Percentiles rank a stretch among this genome's conserved stretches.
Evolutionary conservation across 2,888 invertebrate species (phyloP).

Genomic region (Hypselothyrea guttata): DNA sequence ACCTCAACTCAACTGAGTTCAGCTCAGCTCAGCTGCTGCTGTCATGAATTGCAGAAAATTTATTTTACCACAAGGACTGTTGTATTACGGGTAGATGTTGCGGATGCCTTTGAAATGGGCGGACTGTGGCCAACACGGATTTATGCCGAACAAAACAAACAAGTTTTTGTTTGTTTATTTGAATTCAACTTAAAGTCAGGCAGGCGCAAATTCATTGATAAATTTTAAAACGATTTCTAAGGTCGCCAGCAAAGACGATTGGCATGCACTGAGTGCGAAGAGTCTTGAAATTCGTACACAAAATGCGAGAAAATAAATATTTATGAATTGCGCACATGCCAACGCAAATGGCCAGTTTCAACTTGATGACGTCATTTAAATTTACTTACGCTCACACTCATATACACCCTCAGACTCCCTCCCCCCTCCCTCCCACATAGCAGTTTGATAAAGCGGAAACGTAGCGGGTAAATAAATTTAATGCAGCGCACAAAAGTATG

Average conservation of each 20-base stretch:
- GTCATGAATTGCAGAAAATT: slow-evolving; percentile 69
- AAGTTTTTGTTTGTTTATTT: slow-evolving; percentile 57
- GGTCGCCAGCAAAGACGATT: slow-evolving; percentile 30
- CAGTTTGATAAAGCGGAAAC: slow-evolving; percentile 11
- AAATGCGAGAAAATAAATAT: slow-evolving; percentile 62
- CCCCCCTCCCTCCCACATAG: slow-evolving; percentile 6
- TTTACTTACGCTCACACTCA: neutral
- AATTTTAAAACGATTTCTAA: slow-evolving; percentile 52
- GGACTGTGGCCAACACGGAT: slow-evolving; percentile 45
- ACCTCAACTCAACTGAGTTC: slow-evolving; percentile 26
- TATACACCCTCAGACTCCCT: slow-evolving; percentile 28
- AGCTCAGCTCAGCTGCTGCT: slow-evolving; percentile 37
- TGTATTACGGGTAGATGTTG: slow-evolving; percentile 35
- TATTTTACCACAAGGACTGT: slow-evolving; percentile 71
- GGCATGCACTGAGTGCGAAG: slow-evolving; percentile 39
- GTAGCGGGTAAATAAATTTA: slow-evolving; percentile 21
- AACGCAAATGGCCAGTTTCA: slow-evolving; percentile 51
- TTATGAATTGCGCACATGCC: slow-evolving; percentile 67
- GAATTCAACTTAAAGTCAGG: slow-evolving; percentile 58
- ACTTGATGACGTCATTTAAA: slow-evolving; percentile 65
- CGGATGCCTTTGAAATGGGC: slow-evolving; percentile 5
- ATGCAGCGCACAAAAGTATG: slow-evolving; percentile 52
- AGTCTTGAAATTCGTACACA: slow-evolving; percentile 38
- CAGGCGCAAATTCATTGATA: slow-evolving; percentile 57
- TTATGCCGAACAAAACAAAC: slow-evolving; percentile 45